A percentile compares a stretch with the other conserved stretches of the same genome.
phyloP scores from a whole-genome alignment of 2,113 vertebrate species.

The Mormyrus lacerda region DNA sequence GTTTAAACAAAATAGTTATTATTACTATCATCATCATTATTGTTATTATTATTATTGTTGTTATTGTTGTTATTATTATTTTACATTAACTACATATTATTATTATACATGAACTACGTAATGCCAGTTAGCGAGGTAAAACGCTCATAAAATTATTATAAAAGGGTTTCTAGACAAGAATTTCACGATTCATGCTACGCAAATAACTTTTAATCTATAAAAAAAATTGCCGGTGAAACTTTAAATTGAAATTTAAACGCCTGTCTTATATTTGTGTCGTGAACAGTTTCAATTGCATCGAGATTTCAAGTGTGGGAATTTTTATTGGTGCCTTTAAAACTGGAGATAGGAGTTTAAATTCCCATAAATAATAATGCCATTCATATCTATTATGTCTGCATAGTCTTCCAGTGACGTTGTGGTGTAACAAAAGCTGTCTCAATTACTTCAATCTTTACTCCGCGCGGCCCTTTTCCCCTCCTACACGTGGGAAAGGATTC shows the following conservation, averaged over 20 bases:
- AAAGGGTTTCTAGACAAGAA: not conserved
- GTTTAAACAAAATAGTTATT: not conserved
- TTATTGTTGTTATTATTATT: not conserved
- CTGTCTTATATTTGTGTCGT: not conserved
- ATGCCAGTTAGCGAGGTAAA: not conserved
- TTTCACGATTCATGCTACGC: not conserved
- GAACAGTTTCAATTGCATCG: not conserved
- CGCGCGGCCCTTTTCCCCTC: conserved; percentile 44
- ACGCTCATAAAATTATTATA: conserved; percentile 15
- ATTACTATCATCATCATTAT: not conserved
- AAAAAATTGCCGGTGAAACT: not conserved
- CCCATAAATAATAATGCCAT: conserved; percentile 17
- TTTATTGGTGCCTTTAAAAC: not conserved
- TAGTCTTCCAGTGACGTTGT: conserved; percentile 26
- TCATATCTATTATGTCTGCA: conserved; percentile 10
- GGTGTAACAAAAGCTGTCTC: conserved; percentile 38
- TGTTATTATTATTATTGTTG: not conserved
- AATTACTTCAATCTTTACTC: conserved; percentile 43
- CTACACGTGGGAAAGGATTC: conserved; percentile 60
- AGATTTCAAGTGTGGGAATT: conserved; percentile 14
- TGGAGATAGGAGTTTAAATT: conserved; percentile 10
- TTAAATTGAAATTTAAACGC: not conserved
- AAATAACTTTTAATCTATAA: not conserved
- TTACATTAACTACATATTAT: no score
- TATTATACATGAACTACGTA: not conserved